These are phyloP conservation scores for Homarus gammarus DNA, from an alignment of 2,888 invertebrate species.

Conservation along the genomic window DNA sequence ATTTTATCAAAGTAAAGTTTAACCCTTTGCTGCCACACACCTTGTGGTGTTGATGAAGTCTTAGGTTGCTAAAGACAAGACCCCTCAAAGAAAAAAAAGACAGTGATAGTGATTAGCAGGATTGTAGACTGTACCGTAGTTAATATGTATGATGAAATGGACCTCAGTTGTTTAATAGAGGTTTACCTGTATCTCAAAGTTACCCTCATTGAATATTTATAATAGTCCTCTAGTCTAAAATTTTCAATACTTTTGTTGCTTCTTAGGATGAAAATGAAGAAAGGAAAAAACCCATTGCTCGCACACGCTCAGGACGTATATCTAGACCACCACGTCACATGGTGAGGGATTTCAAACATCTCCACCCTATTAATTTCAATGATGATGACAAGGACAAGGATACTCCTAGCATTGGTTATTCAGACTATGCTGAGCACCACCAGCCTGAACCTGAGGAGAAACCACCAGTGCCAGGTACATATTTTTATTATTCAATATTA, in stretches of 20 bases:
- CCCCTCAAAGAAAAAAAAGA: too few species aligned
- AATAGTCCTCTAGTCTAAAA: too few species aligned
- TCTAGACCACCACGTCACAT: constrained; percentile 84
- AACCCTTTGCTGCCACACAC: too few species aligned
- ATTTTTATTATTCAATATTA: neutral
- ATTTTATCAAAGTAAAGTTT: too few species aligned
- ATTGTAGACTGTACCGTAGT: too few species aligned
- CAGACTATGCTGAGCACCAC: constrained; percentile 79
- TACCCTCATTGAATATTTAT: too few species aligned
- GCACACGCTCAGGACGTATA: constrained; percentile 82
- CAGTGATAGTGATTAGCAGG: too few species aligned
- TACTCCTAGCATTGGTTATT: constrained; percentile 83
- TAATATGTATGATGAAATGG: too few species aligned
- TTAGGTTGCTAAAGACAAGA: too few species aligned
- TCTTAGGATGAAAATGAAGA: constrained; percentile 78
- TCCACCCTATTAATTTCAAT: constrained; percentile 80
- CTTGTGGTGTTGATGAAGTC: too few species aligned
- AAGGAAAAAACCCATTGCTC: constrained; percentile 80
- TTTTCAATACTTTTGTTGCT: neutral
- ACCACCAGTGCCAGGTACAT: constrained; percentile 23
- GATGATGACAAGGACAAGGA: constrained; percentile 81
- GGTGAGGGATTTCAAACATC: constrained; percentile 82
- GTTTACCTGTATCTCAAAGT: too few species aligned
- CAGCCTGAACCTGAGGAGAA: constrained; percentile 17
- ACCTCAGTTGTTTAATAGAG: too few species aligned